phyloP scores from a whole-genome alignment of 2,797 vertebrate genomes.

The Parauchenoglanis punctatus region DNA sequence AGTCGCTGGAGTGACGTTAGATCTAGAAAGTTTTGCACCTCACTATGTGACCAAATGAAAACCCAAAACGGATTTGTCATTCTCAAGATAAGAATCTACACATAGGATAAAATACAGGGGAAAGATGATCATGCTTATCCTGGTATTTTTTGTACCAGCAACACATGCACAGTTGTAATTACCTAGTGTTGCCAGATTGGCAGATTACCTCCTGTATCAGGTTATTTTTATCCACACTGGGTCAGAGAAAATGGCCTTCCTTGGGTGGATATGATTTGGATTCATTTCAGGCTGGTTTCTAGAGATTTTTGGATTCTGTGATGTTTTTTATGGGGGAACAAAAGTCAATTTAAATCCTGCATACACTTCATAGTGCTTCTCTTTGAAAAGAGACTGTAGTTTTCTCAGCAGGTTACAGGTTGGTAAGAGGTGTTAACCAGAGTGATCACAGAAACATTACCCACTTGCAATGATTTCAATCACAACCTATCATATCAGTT shows the following conservation, averaged over 20 bases:
- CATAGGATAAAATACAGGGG: not conserved
- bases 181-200: constrained; percentile 13
- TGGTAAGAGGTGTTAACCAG: not conserved
- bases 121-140: not conserved
- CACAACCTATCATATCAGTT: not conserved
- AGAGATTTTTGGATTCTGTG: not conserved
- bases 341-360: not conserved
- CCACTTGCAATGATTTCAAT: not conserved
- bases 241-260: not conserved
- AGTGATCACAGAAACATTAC: not conserved
- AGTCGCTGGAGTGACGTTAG: not conserved
- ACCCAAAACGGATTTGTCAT: not conserved
- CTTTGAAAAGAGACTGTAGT: not conserved
- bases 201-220: not conserved
- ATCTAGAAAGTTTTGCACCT: not conserved
- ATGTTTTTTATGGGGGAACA: not conserved
- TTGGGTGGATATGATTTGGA: constrained; percentile 20
- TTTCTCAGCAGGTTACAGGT: not conserved
- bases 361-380: not conserved
- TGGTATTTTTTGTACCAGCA: not conserved
- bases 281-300: not conserved
- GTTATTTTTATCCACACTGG: constrained; percentile 26
- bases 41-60: not conserved
- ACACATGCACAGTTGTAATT: constrained; percentile 19
- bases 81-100: not conserved